A percentile compares a stretch with the other conserved stretches of the same genome.
phyloP scores from a whole-genome alignment of 2,888 invertebrate genomes.

The Agriopis marginaria region DNA sequence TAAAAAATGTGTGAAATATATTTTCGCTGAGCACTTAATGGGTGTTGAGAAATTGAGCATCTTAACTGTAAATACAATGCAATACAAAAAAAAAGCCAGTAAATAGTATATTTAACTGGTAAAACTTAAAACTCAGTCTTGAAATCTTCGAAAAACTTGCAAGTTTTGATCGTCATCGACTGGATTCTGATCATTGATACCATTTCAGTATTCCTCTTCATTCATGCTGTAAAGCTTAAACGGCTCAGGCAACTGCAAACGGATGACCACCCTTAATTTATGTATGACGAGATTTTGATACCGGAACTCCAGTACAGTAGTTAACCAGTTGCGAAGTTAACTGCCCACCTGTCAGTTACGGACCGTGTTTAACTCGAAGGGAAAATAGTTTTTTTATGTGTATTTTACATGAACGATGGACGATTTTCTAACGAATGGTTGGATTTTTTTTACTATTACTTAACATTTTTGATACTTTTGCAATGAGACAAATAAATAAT shows the following conservation, averaged over 20 bases:
- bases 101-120: neutral
- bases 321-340: slow-evolving; percentile 51
- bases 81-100: too few species aligned
- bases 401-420: slow-evolving; percentile 9
- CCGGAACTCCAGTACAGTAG: slow-evolving; percentile 50
- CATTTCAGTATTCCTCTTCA: slow-evolving; percentile 60
- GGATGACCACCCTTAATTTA: slow-evolving; percentile 74
- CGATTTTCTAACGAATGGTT: neutral
- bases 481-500: neutral
- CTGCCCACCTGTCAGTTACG: slow-evolving; percentile 47
- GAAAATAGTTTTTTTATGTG: slow-evolving; percentile 16
- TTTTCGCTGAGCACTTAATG: too few species aligned
- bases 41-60: too few species aligned
- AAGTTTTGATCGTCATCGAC: neutral
- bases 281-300: slow-evolving; percentile 78
- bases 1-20: too few species aligned
- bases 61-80: neutral
- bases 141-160: neutral
- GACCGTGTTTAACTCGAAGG: slow-evolving; percentile 14
- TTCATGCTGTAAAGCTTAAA: slow-evolving; percentile 75
- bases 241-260: slow-evolving; percentile 62
- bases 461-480: too few species aligned
- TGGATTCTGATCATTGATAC: slow-evolving; percentile 11
- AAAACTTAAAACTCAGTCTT: too few species aligned
- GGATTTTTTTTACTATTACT: too few species aligned